Evolutionary conservation across 2,797 vertebrate genomes (phyloP), one percentile per base, ranked within the genome.

Genomic region (Pseudochirops cupreus): DNA sequence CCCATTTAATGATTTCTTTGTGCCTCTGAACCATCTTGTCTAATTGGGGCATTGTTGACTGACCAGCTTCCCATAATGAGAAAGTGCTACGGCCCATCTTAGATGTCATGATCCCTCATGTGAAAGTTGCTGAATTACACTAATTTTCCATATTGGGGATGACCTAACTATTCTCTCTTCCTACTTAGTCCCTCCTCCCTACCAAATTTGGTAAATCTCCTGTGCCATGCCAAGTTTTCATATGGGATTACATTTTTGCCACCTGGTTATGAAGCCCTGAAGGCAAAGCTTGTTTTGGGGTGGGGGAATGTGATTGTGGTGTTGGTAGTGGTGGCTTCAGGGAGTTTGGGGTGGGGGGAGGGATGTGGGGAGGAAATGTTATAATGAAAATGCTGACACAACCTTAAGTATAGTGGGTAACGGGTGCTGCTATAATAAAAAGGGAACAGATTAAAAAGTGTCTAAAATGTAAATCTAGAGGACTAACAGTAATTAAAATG

Each of bases 401-500:
- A 98, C 98, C 98, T 98, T 99, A 98, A 98, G 98, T 98, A 98
- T 97, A 97, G 98, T 98, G 97, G 97, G 98, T 98, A 98, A 98
- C 93, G 95, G 98, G 98, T 95, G 97, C 98, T 97, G 96, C 98
- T 98, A 97, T 98, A 99, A 99, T 98, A 99, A 99, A 98, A 99
- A 99, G 98, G 98, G 98, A 99, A 98, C 99, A 99, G 99, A 99
- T 99, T 99, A 99, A 98, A 99, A 99, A 99, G 99, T 99, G 99
- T 98, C 98, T 99, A 99, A 99, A 99, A 98, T 99, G 98, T 99
- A 99, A 99, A 99, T 99, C 99, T 99, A 99, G 99, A 99, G 99
- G 99, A 99, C 99, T 99, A 99, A 99, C 98, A 98, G 99, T 99
- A 99, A 99, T 99, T 99, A 99, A 99, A 99, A 99, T 99, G 99